Evolutionary conservation across 2,888 invertebrate species (phyloP).

Genomic region (Patella caerulea): DNA sequence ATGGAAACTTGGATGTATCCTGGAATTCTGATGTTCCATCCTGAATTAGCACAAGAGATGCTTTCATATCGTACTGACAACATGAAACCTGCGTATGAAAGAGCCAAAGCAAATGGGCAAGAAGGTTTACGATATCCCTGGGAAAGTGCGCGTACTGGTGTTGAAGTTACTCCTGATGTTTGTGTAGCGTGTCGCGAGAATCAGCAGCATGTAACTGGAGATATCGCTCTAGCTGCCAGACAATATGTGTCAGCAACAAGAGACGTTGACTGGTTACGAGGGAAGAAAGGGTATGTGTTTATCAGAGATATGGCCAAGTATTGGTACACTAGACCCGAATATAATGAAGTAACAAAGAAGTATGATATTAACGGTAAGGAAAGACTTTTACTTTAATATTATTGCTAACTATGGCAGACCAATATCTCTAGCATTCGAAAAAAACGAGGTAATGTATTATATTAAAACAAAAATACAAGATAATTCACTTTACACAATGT

Average conservation of each 20-base stretch:
- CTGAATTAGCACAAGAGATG: conserved; percentile 43
- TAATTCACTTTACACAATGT: too few species aligned
- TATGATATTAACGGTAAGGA: conserved; percentile 59
- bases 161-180: conserved; percentile 36
- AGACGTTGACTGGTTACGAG: conserved; percentile 50
- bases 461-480: too few species aligned
- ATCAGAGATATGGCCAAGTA: conserved; percentile 59
- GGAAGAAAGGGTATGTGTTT: conserved; percentile 51
- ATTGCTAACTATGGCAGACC: too few species aligned
- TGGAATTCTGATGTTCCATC: conserved; percentile 50
- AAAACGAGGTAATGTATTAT: too few species aligned
- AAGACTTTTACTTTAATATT: too few species aligned
- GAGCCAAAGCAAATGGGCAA: conserved; percentile 35
- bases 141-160: conserved; percentile 47
- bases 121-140: conserved; percentile 46
- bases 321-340: conserved; percentile 48
- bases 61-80: conserved; percentile 36
- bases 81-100: conserved; percentile 33
- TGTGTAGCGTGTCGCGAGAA: conserved; percentile 18
- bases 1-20: conserved; percentile 55
- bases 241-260: conserved; percentile 61
- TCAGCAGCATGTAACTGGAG: conserved; percentile 59
- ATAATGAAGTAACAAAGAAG: conserved; percentile 38
- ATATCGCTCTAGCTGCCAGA: conserved; percentile 58
- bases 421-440: too few species aligned